Percentiles rank a stretch among this genome's conserved stretches.
phyloP scores from a whole-genome alignment of 2,113 vertebrate species.

The Catharus fuscescens region DNA sequence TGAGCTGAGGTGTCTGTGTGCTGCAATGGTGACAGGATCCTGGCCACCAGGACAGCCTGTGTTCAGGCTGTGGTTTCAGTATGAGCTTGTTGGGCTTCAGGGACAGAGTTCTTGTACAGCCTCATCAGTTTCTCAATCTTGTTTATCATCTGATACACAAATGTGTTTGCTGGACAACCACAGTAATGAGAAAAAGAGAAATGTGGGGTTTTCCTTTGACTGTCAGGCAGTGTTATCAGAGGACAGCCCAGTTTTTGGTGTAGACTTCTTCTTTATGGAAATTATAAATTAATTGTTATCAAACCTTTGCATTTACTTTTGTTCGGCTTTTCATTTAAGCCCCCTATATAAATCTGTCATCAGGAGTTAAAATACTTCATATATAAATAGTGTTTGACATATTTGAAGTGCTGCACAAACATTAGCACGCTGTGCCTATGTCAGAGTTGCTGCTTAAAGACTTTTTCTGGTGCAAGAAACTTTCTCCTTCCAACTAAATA shows the following conservation, averaged over 20 bases:
- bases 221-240: not conserved
- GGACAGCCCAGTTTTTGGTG: not conserved
- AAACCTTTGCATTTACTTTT: not conserved
- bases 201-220: not conserved
- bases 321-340: not conserved
- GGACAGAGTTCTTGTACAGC: not conserved
- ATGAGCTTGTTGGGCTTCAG: not conserved
- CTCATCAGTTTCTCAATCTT: not conserved
- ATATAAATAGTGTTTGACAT: not conserved
- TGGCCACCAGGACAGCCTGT: not conserved
- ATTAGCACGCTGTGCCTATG: rapidly evolving
- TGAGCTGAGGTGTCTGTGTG: not conserved
- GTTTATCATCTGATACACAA: not conserved
- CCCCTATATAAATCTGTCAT: not conserved
- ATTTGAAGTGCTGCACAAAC: not conserved
- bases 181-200: not conserved
- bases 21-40: not conserved
- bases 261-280: not conserved
- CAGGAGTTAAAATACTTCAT: not conserved
- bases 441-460: not conserved
- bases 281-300: not conserved
- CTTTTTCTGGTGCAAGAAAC: not conserved
- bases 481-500: slow-evolving; percentile 29
- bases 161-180: not conserved
- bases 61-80: not conserved